These are phyloP conservation scores for Bombus ignitus DNA, from an alignment of 1,140 invertebrate genomes.

Conservation along the genomic window DNA sequence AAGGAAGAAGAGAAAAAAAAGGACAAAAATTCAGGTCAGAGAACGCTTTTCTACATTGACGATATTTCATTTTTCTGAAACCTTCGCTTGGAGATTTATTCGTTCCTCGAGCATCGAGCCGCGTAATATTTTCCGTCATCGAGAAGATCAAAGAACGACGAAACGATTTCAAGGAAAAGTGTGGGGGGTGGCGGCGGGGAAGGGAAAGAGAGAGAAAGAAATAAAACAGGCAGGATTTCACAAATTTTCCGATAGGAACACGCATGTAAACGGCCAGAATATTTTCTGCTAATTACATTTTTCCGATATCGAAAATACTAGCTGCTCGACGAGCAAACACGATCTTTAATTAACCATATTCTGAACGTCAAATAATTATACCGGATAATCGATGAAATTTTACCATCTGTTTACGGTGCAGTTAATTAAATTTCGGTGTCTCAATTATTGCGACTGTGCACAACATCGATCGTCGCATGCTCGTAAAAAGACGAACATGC, in stretches of 20 bases:
- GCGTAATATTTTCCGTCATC: constrained; percentile 21
- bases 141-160: constrained; percentile 26
- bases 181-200: accelerated
- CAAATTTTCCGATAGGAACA: not conserved
- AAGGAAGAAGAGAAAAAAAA: not conserved
- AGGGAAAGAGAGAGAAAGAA: no score
- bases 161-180: not conserved
- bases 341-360: constrained; percentile 39
- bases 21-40: constrained; percentile 6
- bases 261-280: not conserved
- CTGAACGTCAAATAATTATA: constrained; percentile 34
- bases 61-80: constrained; percentile 33
- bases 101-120: constrained; percentile 11
- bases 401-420: constrained; percentile 20
- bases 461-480: not conserved
- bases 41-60: constrained; percentile 15
- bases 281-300: constrained; percentile 32
- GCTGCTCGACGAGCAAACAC: constrained; percentile 12
- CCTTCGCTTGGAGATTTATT: constrained; percentile 12
- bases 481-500: not conserved
- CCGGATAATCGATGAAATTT: constrained; percentile 34
- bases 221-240: not conserved
- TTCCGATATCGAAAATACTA: constrained; percentile 13
- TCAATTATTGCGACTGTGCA: not conserved
- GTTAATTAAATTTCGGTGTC: constrained; percentile 36